Evolutionary conservation across 92 coral and sea anemone genomes (phyloP), one percentile per base, ranked within the genome.

Genomic region (Phenganax stokvisi): DNA sequence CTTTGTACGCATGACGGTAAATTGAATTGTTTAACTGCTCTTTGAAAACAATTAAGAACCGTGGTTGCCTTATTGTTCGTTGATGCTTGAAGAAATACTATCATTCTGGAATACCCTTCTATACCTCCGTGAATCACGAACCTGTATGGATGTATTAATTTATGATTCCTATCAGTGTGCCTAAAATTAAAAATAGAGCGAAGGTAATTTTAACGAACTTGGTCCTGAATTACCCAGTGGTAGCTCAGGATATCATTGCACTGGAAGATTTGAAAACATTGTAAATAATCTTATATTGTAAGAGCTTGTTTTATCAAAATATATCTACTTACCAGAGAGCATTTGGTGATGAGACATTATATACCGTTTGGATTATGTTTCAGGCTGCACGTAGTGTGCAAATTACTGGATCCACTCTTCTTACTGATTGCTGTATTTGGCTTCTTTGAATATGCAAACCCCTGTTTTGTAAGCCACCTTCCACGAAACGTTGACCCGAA

Each of bases 101-200:
- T 84, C 62, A 89, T 66, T 27, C 89, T 57, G 6, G 88, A 89
- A 57, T 67, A 89, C 7, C 92, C 92, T 77, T 89, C 92, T 2
- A 84, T 86, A 10, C 88, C 87, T 27, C 85, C 92, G 81, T 89
- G 89, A 54, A 89, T 86, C 3, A 89, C 89, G 58, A 89, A 80
- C 52, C 88, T 71, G 44, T 85, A 88, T 3, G 91, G 89, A 29
- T 88, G 69, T 12, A 88, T 88, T 11, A 88, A 57, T 62, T 85
- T 88, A 59, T 88, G 67, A 61, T 61, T 61, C 15, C 67, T 3
- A 61, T 61, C 67, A 15, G 0, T 17, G 67, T 61, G 67, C 67
- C 67, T 61, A 61, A 17, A 61, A 37, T 37, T 37, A 37, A 37
- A 37, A 37, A 37, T 37, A 37, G 47, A 37, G 0, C 5, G 0